Conservation (phyloP, 2,113 vertebrate genomes). For the Rhegmatorhina hoffmannsi region DNA sequence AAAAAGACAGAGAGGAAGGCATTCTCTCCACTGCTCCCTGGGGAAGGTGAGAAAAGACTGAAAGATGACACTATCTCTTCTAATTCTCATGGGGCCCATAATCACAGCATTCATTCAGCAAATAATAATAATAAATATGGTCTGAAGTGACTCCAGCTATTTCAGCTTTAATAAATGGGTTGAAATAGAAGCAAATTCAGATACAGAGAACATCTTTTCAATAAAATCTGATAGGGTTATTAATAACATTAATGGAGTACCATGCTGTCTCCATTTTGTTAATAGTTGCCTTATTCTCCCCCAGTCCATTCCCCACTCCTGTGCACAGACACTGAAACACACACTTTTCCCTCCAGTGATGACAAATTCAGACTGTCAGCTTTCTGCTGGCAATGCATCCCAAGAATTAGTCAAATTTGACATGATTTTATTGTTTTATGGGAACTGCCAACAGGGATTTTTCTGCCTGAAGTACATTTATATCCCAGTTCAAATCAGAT, state of each 20-base stretch:
- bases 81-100: slow-evolving; percentile 49
- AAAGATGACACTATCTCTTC: slow-evolving; percentile 63
- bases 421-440: slow-evolving; percentile 72
- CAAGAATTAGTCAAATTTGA: slow-evolving; percentile 68
- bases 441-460: slow-evolving; percentile 68
- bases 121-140: slow-evolving; percentile 82
- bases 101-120: slow-evolving; percentile 77
- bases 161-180: slow-evolving; percentile 81
- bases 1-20: slow-evolving; percentile 58
- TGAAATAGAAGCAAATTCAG: slow-evolving; percentile 81
- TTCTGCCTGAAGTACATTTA: slow-evolving; percentile 66
- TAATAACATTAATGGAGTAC: slow-evolving; percentile 82
- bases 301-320: neutral
- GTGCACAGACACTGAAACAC: slow-evolving; percentile 33
- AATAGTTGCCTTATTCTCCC: slow-evolving; percentile 52
- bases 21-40: slow-evolving; percentile 54
- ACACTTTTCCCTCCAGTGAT: slow-evolving; percentile 45
- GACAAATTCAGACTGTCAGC: slow-evolving; percentile 68
- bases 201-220: slow-evolving; percentile 81
- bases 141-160: slow-evolving; percentile 78
- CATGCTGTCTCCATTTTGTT: slow-evolving; percentile 56
- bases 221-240: slow-evolving; percentile 83
- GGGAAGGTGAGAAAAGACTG: slow-evolving; percentile 53
- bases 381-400: slow-evolving; percentile 61
- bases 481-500: slow-evolving; percentile 56